Percentiles rank a stretch among this genome's conserved stretches.
Evolutionary conservation across 2,888 invertebrate genomes (phyloP).

Genomic region (Copidosoma aretas): DNA sequence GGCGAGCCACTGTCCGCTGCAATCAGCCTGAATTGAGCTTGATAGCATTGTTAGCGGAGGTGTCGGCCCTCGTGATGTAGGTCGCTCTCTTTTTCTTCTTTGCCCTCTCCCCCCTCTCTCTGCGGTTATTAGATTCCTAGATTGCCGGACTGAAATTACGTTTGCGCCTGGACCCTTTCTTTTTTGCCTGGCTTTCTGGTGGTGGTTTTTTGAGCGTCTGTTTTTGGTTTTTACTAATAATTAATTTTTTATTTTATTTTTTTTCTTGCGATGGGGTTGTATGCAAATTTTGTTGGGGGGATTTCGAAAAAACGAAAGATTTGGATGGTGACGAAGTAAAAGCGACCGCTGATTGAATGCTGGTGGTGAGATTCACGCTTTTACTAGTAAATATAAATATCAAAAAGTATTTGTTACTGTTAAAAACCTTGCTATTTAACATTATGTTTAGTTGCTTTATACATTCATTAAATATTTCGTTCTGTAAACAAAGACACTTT

Average conservation of each 20-base stretch:
- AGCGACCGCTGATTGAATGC: no score
- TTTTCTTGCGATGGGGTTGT: neutral
- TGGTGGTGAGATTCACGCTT: no score
- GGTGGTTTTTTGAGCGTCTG: no score
- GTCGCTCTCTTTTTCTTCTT: constrained; percentile 11
- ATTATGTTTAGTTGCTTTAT: no score
- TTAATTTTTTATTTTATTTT: no score
- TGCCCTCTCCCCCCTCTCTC: neutral
- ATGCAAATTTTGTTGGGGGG: neutral
- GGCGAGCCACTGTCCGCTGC: constrained; percentile 26
- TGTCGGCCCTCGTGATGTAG: constrained; percentile 30
- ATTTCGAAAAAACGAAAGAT: neutral
- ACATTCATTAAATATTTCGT: no score
- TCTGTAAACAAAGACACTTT: no score
- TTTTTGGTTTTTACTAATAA: no score
- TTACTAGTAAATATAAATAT: no score
- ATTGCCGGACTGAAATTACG: constrained; percentile 6
- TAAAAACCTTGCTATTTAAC: no score
- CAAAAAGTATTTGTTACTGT: no score
- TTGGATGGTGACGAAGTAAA: no score
- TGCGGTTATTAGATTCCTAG: constrained; percentile 34
- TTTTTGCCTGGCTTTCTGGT: neutral
- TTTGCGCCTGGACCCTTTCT: neutral
- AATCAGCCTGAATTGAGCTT: constrained; percentile 39
- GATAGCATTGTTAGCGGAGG: constrained; percentile 39